Conservation (phyloP, 2,113 vertebrate species). For the Nymphicus hollandicus region DNA sequence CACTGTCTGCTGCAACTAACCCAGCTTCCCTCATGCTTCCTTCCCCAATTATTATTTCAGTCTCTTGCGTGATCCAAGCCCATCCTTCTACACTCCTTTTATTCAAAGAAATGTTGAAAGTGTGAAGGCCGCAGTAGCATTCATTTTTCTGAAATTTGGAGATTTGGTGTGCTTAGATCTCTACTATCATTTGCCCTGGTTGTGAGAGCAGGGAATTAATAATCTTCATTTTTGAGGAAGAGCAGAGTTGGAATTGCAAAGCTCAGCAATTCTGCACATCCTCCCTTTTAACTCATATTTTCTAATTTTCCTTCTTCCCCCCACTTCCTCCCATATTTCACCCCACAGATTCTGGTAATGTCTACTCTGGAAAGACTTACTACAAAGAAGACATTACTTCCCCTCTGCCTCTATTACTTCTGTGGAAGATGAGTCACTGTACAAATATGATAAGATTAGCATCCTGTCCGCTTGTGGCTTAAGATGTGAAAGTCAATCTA, state of each 20-base stretch:
- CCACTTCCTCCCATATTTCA: neutral
- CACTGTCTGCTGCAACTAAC: neutral
- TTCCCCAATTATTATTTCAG: neutral
- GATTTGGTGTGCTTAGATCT: neutral
- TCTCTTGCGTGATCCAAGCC: neutral
- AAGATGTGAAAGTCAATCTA: slow-evolving; percentile 13
- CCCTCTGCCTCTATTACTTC: neutral
- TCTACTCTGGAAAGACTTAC: neutral
- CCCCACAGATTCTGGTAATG: neutral
- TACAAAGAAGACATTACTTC: neutral
- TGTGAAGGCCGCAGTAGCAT: neutral
- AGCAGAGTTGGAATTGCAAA: neutral
- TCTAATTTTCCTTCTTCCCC: neutral
- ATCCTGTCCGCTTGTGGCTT: neutral
- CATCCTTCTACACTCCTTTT: neutral
- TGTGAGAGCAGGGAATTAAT: neutral
- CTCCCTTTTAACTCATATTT: neutral
- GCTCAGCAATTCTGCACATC: neutral
- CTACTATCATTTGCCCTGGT: neutral
- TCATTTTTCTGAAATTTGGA: neutral
- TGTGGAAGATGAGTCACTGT: slow-evolving; percentile 29
- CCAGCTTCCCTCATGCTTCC: neutral
- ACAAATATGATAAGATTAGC: slow-evolving; percentile 31
- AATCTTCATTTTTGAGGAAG: neutral
- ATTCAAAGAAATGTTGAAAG: neutral